phyloP scores from a whole-genome alignment of 2,797 vertebrate genomes.

The Trachops cirrhosus region DNA sequence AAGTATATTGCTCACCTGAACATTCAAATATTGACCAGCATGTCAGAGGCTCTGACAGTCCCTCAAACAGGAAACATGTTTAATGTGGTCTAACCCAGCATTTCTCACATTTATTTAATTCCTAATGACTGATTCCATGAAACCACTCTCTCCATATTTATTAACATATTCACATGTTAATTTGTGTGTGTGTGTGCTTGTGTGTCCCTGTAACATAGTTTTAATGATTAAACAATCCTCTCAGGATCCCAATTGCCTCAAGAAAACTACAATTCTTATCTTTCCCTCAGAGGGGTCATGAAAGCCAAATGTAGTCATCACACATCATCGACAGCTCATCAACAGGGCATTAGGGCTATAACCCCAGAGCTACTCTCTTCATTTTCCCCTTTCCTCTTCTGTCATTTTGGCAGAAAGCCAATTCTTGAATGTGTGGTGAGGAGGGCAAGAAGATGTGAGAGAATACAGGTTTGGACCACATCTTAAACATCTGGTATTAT shows the following conservation, averaged over 20 bases:
- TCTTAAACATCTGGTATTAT: conserved; percentile 58
- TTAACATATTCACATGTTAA: not conserved
- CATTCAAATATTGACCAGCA: not conserved
- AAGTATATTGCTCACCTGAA: not conserved
- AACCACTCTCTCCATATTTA: not conserved
- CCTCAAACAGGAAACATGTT: not conserved
- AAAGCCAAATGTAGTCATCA: conserved; percentile 35
- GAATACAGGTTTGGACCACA: conserved; percentile 19
- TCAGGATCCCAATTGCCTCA: conserved; percentile 18
- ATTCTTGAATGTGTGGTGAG: not conserved
- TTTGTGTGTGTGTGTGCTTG: not conserved
- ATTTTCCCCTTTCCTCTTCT: not conserved
- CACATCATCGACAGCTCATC: conserved; percentile 45
- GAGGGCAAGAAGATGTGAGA: not conserved
- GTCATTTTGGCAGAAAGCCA: conserved; percentile 48
- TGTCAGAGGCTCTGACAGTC: not conserved
- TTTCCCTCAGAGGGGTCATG: conserved; percentile 38
- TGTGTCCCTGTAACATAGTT: not conserved
- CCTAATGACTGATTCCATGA: not conserved
- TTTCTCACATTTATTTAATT: not conserved
- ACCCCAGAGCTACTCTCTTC: not conserved
- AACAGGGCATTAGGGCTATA: conserved; percentile 1
- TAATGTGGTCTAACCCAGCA: not conserved
- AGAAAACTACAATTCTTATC: conserved; percentile 1
- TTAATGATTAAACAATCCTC: conserved; percentile 47